Percentiles rank a stretch among this genome's conserved stretches.
phyloP scores from a whole-genome alignment of 2,888 invertebrate genomes.

The Oscheius myriophilus region DNA sequence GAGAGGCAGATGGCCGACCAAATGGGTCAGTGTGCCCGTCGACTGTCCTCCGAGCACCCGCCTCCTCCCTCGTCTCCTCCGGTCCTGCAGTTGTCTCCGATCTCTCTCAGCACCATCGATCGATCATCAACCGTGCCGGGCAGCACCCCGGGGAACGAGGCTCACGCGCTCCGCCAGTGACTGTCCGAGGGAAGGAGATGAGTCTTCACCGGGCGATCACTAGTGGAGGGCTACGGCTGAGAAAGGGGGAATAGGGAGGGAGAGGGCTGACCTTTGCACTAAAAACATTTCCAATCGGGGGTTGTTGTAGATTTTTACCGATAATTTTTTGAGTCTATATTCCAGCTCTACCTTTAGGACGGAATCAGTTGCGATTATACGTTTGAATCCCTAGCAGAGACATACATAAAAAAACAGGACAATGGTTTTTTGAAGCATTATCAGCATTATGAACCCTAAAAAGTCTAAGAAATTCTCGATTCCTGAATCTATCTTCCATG shows the following conservation, averaged over 20 bases:
- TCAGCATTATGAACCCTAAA: too few relatives aligned
- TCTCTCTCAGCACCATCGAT: background rate
- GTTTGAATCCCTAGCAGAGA: too few relatives aligned
- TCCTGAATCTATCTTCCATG: too few relatives aligned
- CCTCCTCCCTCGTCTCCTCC: constrained; percentile 7
- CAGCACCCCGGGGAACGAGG: background rate
- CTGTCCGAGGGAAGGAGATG: constrained; percentile 7
- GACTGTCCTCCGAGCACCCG: background rate
- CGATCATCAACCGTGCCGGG: constrained; percentile 2
- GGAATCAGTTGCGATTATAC: too few relatives aligned
- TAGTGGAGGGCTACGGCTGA: background rate
- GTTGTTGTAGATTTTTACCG: too few relatives aligned
- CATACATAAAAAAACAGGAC: too few relatives aligned
- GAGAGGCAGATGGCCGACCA: background rate
- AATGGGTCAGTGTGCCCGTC: constrained; percentile 11
- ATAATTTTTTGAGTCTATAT: background rate
- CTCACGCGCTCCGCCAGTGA: constrained; percentile 12
- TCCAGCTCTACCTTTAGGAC: too few relatives aligned
- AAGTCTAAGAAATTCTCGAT: too few relatives aligned
- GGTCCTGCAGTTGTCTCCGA: background rate
- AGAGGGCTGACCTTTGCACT: too few relatives aligned
- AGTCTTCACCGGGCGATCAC: constrained; percentile 23
- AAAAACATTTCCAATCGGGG: too few relatives aligned
- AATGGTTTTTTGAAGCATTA: too few relatives aligned
- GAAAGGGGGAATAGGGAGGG: background rate